Evolutionary conservation across 2,888 invertebrate genomes (phyloP).

Genomic region (Nomada ferruginata): DNA sequence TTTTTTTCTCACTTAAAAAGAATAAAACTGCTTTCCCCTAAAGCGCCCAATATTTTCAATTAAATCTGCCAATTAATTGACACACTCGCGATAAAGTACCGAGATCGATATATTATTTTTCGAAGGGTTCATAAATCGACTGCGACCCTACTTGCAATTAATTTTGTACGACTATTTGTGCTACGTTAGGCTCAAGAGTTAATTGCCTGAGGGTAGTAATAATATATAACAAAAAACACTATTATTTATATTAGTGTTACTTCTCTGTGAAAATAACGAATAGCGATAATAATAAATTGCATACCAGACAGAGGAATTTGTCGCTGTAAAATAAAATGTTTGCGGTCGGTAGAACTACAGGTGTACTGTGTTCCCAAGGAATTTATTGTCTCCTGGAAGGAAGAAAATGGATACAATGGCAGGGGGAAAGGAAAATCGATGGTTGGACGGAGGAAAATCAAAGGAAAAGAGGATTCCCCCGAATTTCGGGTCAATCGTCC

Average conservation of each 20-base stretch:
- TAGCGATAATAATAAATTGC: no score
- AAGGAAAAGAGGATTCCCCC: constrained; percentile 17
- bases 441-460: constrained; percentile 29
- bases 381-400: background rate
- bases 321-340: background rate
- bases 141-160: no score
- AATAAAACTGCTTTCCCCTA: constrained; percentile 15
- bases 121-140: no score
- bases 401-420: background rate
- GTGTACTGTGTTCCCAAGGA: background rate
- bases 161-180: no score
- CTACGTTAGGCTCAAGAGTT: no score
- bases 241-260: no score
- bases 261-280: no score
- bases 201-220: no score
- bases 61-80: constrained; percentile 34
- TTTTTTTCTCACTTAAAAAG: background rate
- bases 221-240: no score
- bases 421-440: background rate
- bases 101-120: no score
- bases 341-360: no score
- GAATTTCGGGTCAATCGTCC: constrained; percentile 49
- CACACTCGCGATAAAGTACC: constrained; percentile 2
- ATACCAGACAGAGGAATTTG: background rate
- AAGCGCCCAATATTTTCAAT: background rate